Evolutionary conservation across 1,140 invertebrate genomes (phyloP).

Genomic region (Drosophila pandora): DNA sequence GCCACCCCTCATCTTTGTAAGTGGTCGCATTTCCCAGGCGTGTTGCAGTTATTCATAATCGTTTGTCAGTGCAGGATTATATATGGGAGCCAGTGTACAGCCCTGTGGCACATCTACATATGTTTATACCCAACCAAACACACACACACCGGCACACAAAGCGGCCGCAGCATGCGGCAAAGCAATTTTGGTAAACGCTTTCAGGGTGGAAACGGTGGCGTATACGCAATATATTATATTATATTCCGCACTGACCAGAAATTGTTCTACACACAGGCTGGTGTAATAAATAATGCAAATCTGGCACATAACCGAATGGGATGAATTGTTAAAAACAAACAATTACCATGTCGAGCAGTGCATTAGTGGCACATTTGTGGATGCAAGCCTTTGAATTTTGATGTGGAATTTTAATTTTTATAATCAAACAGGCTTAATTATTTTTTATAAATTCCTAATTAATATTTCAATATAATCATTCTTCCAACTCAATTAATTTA

Average conservation of each 20-base stretch:
- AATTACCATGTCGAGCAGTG: slow-evolving; percentile 29
- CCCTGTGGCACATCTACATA: slow-evolving; percentile 21
- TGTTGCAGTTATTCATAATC: slow-evolving; percentile 72
- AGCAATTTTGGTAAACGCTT: slow-evolving; percentile 61
- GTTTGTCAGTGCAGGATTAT: slow-evolving; percentile 53
- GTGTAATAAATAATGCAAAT: slow-evolving; percentile 57
- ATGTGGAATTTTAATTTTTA: background rate
- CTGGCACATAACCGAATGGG: slow-evolving; percentile 12
- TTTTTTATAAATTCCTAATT: background rate
- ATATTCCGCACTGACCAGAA: slow-evolving; percentile 41
- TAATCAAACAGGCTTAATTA: background rate
- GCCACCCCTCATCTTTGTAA: slow-evolving; percentile 7
- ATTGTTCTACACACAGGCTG: slow-evolving; percentile 16
- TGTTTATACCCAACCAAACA: slow-evolving; percentile 19
- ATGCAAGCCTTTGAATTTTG: background rate
- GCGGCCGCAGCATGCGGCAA: slow-evolving; percentile 60
- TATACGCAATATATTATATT: slow-evolving; percentile 68
- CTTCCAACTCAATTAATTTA: too few relatives aligned
- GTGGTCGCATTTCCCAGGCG: slow-evolving; percentile 27
- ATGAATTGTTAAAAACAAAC: slow-evolving; percentile 30
- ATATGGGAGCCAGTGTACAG: slow-evolving; percentile 23
- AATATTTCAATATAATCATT: background rate
- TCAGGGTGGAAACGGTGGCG: slow-evolving; percentile 40
- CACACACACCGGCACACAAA: slow-evolving; percentile 34
- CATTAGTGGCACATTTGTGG: slow-evolving; percentile 28